Evolutionary conservation across 2,888 invertebrate genomes (phyloP).

Genomic region (Lapara coniferarum): DNA sequence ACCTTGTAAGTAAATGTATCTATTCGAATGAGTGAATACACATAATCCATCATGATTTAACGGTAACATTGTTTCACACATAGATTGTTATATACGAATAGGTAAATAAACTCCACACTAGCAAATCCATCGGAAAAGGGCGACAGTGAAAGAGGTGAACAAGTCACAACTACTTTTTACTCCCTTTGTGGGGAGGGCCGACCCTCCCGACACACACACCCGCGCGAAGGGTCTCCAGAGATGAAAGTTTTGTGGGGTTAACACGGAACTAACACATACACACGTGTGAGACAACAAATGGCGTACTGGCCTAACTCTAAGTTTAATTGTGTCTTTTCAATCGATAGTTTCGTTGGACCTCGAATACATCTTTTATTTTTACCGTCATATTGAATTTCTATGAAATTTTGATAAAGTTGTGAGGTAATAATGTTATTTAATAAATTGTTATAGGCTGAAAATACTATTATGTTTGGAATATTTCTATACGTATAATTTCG

Average conservation of each 20-base stretch:
- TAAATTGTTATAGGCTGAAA: too few species aligned
- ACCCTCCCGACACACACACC: conserved; percentile 58
- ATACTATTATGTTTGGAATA: too few species aligned
- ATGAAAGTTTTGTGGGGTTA: conserved; percentile 83
- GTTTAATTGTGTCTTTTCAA: conserved; percentile 84
- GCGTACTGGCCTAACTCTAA: conserved; percentile 79
- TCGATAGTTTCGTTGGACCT: conserved; percentile 71
- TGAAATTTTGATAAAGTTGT: neutral
- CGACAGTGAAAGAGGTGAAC: conserved; percentile 83
- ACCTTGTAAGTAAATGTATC: too few species aligned
- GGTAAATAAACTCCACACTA: conserved; percentile 61
- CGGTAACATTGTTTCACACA: neutral
- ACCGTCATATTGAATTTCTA: neutral
- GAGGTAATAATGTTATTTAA: neutral
- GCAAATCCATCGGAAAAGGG: conserved; percentile 68
- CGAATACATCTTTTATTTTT: conserved; percentile 57
- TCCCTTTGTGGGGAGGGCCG: conserved; percentile 75
- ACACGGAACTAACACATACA: conserved; percentile 70
- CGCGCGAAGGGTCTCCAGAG: conserved; percentile 70
- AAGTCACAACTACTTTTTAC: conserved; percentile 82
- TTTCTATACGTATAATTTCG: too few species aligned
- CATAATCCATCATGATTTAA: neutral
- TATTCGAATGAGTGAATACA: neutral
- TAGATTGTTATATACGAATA: conserved; percentile 41
- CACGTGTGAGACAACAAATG: conserved; percentile 78